Conservation (phyloP, 2,888 invertebrate genomes). For the Iphiclides podalirius region DNA sequence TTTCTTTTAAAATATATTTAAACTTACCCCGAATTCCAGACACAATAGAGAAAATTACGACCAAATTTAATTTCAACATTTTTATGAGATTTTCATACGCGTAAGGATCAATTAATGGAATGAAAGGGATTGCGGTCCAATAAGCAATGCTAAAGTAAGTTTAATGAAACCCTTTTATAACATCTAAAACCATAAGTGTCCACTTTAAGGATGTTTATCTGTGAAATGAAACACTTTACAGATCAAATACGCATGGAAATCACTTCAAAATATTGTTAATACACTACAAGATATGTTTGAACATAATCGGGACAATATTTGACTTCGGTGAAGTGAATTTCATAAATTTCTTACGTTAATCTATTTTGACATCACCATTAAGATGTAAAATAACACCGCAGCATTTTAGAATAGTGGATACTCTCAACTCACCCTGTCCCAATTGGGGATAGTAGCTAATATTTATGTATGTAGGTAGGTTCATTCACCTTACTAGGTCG, state of each 20-base stretch:
- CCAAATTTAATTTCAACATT: constrained; percentile 2
- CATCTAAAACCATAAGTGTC: constrained; percentile 16
- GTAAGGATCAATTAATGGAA: neutral
- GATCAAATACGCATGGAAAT: constrained; percentile 14
- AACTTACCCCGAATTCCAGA: constrained; percentile 11
- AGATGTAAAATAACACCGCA: too few relatives aligned
- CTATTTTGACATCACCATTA: too few relatives aligned
- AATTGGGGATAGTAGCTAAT: too few relatives aligned
- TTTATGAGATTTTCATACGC: neutral
- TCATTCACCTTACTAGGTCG: too few relatives aligned
- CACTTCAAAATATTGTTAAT: constrained; percentile 19
- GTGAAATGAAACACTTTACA: constrained; percentile 9
- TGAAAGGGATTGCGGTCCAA: constrained; percentile 4
- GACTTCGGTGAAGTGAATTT: too few relatives aligned
- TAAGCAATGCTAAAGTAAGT: neutral
- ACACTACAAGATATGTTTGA: constrained; percentile 1
- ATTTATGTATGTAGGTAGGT: too few relatives aligned
- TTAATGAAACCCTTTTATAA: constrained; percentile 16
- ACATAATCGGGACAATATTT: neutral
- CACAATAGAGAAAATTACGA: constrained; percentile 1
- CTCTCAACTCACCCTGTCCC: too few relatives aligned
- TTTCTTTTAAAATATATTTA: neutral
- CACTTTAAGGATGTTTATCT: constrained; percentile 19
- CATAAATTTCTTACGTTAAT: too few relatives aligned
- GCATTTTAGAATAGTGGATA: too few relatives aligned